These are phyloP conservation scores for Nanger granti DNA, from an alignment of 2,113 vertebrate species.

Conservation along the genomic window DNA sequence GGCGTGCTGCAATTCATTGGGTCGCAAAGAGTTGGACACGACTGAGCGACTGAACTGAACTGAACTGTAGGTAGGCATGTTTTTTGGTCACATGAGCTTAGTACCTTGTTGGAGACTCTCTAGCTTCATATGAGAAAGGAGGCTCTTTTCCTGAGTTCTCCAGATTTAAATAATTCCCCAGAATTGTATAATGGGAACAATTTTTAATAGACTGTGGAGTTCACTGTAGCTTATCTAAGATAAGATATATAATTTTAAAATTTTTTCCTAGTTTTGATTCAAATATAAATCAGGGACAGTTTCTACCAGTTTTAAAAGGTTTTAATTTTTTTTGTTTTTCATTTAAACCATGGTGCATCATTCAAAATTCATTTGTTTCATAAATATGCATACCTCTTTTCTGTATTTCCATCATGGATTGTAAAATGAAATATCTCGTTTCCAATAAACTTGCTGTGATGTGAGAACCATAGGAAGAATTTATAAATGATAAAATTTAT, in stretches of 20 bases:
- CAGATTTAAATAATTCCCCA: conserved; percentile 4
- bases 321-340: background rate
- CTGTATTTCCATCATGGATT: background rate
- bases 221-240: conserved; percentile 26
- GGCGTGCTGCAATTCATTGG: no score
- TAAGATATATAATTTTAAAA: background rate
- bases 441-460: conserved; percentile 13
- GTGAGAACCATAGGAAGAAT: background rate
- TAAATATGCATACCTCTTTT: background rate
- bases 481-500: background rate
- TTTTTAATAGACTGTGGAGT: background rate
- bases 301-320: background rate
- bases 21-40: no score
- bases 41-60: no score
- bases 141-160: background rate
- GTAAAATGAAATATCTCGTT: background rate
- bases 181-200: background rate
- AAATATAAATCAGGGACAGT: background rate
- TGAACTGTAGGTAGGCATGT: background rate
- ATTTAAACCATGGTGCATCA: background rate
- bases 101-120: background rate
- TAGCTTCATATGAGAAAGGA: background rate
- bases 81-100: background rate
- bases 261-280: background rate
- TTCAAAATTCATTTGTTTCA: background rate